Conservation (phyloP, 2,797 vertebrate genomes). For the Schizothorax lantsangensis region DNA sequence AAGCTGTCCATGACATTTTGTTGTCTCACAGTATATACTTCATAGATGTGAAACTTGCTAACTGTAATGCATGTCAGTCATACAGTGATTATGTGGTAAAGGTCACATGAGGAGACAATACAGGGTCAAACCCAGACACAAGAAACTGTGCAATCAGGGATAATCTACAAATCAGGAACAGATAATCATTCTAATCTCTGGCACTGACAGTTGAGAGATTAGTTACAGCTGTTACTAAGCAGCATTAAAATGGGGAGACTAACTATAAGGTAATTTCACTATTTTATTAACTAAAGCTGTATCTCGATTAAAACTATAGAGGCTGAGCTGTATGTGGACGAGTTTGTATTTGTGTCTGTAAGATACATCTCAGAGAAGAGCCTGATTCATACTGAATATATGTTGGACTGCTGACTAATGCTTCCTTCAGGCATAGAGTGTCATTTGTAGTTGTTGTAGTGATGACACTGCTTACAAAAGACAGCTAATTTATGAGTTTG, state of each 20-base stretch:
- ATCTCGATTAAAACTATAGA: background rate
- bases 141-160: background rate
- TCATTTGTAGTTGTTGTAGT: background rate
- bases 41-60: background rate
- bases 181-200: constrained; percentile 8
- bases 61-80: background rate
- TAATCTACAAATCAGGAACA: constrained; percentile 18
- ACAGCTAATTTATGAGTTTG: background rate
- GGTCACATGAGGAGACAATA: background rate
- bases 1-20: background rate
- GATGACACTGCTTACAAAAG: background rate
- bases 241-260: background rate
- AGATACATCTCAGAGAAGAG: background rate
- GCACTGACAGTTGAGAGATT: background rate
- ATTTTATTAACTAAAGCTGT: background rate
- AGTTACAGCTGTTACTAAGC: constrained; percentile 15
- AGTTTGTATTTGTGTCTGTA: constrained; percentile 8
- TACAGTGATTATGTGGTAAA: background rate
- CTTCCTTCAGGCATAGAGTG: background rate
- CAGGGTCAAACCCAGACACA: background rate
- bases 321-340: background rate
- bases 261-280: background rate
- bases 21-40: background rate
- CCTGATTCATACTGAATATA: background rate
- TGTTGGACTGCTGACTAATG: background rate